These are phyloP conservation scores for Coracias cyanogaster DNA, from an alignment of 2,797 vertebrate genomes.

Conservation along the genomic window DNA sequence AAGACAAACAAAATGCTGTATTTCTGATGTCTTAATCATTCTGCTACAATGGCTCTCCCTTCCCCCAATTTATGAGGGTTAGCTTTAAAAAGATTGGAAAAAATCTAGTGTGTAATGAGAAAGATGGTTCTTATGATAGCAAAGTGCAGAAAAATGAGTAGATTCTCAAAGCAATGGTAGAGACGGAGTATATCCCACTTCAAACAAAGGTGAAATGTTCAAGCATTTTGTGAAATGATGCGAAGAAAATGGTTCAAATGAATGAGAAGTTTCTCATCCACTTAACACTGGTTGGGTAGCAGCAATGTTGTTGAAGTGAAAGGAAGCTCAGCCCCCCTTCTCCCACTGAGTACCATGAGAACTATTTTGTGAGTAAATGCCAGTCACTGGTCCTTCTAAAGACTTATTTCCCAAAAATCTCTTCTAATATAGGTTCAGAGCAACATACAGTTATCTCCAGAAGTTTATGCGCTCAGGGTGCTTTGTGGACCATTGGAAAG, in stretches of 20 bases:
- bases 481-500: background rate
- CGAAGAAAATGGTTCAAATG: background rate
- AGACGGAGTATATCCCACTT: background rate
- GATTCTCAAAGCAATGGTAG: background rate
- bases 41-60: background rate
- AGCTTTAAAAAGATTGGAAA: background rate
- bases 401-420: background rate
- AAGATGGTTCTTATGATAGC: background rate
- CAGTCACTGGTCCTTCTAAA: background rate
- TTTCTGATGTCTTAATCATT: background rate
- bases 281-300: background rate
- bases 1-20: background rate
- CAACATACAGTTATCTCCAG: background rate
- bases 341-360: background rate
- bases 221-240: slow-evolving; percentile 38
- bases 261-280: background rate
- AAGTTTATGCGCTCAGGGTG: background rate
- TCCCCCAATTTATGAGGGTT: background rate
- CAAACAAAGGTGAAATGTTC: slow-evolving; percentile 51
- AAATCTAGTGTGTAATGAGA: background rate
- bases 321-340: background rate
- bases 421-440: background rate
- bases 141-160: background rate
- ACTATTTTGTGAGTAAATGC: background rate
- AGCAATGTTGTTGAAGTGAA: background rate